Evolutionary conservation across 2,797 vertebrate species (phyloP), one percentile per base, ranked within the genome.

Genomic region (Gymnoscopelus braueri): DNA sequence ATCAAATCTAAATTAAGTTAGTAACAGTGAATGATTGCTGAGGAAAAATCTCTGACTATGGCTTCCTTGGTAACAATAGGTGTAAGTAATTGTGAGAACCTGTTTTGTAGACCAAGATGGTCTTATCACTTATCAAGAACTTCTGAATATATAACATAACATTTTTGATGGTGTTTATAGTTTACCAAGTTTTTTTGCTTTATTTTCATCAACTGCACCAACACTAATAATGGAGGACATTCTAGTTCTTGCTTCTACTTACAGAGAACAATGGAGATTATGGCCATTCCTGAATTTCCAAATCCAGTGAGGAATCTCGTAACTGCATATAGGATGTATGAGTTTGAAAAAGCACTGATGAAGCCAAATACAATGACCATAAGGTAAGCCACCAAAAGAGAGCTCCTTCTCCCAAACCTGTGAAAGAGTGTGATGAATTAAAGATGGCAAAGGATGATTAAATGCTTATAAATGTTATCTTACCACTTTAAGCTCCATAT

Each of bases 241-340:
- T 55, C 14, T 55, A 15, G 4, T 49, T 47, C 13, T 23, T 47
- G 7, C 10, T n/a, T 9, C n/a, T 4, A 78, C 90, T 87, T 72
- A 93, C 92, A 80, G 57, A 94, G 90, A 39, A 91, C 89, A 0
- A 86, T 0, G 0, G 90, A 74, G 49, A 72, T 88, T 47, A 86
- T 72, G 74, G 59, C 49, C 68, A 93, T 91, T 47, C 93, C 94
- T 0, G 88, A 73, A 57, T 94, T 69, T 15, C 80, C 80, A 3
- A 93, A 76, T 14, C 94, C 93, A 0, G 91, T 91, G 50, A 93
- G 66, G 24, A 93, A 93, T 2, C 91, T 87, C 50, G 93, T 80
- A 10, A 78, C 83, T 0, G 79, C 81, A 54, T 93, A 93, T 88
- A 86, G 19, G 5, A 67, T 2, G 70, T 84, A 93, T 57, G 87